Base-by-base conservation (phyloP, 1,140 invertebrate genomes). In the Drosophila nigrodunni region DNA sequence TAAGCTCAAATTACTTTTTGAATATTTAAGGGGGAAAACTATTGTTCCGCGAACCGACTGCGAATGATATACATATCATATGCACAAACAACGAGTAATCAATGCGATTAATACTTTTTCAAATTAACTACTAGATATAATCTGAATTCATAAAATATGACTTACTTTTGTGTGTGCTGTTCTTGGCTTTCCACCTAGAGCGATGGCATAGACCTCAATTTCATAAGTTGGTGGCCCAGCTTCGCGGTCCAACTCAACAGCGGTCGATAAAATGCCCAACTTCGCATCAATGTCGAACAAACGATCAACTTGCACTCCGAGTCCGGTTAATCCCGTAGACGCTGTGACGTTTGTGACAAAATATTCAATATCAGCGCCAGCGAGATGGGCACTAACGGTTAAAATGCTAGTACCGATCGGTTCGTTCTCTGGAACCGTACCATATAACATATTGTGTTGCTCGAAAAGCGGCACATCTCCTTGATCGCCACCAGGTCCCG, bases 301-400 rank as follows among this genome's bases (percentile, higher is more conserved):
- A 78, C 96, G 95, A 90, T 97, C 96, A 73, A 96, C 96, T 92
- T 96, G 96, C 2, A 61, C 49, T 15, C 52, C 52, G 13, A 57
- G 41, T 18, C 44, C 9, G 6, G 49, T 10, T 21, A 49, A 46
- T 35, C 49, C 9, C 11, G 93, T 94, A 59, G 95, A 94, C 89
- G 95, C 95, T 43, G 97, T 98, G 89, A 97, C 96, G 93, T 98
- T 98, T 61, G 97, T 97, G 89, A 98, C 96, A 93, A 97, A 98
- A 93, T 98, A 98, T 90, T 98, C 97, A 81, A 98, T 94, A 69
- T 96, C 95, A 47, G 93, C 93, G 7, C 93, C 92, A 52, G 77
- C 78, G 78, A 94, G 93, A 37, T 94, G 94, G 65, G 97, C 97
- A 34, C 93, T 95, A 60, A 99, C 95, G 68, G 95, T 96, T 71